These are phyloP conservation scores for Porites lobata DNA, from an alignment of 92 coral and sea anemone genomes.

Conservation along the genomic window DNA sequence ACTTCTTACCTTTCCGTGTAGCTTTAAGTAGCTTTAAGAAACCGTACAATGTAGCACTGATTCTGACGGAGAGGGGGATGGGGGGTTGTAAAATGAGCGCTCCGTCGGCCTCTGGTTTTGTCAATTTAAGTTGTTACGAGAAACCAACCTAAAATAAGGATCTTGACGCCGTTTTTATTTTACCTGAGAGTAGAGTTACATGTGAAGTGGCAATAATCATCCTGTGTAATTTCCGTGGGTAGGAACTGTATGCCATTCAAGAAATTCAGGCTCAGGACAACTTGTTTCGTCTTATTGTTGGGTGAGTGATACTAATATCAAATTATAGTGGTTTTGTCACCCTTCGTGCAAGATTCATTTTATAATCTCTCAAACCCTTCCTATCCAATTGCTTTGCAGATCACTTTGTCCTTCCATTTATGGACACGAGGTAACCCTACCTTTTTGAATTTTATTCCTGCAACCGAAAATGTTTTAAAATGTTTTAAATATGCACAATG, in stretches of 20 bases:
- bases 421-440: conserved; percentile 79
- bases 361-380: not conserved
- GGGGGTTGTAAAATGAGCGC: too few relatives aligned
- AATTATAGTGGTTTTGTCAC: too few relatives aligned
- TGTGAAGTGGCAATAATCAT: not conserved
- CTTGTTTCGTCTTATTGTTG: conserved; percentile 89
- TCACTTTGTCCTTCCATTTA: conserved; percentile 96
- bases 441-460: not conserved
- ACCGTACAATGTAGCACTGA: too few relatives aligned
- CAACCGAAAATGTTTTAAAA: too few relatives aligned
- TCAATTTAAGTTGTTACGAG: too few relatives aligned
- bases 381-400: conserved; percentile 36
- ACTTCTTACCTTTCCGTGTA: too few relatives aligned
- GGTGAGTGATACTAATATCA: conserved; percentile 57
- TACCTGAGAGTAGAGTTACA: not conserved
- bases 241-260: conserved; percentile 98
- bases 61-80: too few relatives aligned
- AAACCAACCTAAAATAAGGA: too few relatives aligned
- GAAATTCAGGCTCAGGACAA: conserved; percentile 94
- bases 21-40: too few relatives aligned
- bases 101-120: too few relatives aligned
- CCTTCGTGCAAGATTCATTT: not conserved
- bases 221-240: not conserved
- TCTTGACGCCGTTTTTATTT: not conserved
- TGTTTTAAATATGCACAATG: not conserved